Base-by-base conservation (phyloP, 2,113 vertebrate species). In the Anarhynchus alexandrinus region DNA sequence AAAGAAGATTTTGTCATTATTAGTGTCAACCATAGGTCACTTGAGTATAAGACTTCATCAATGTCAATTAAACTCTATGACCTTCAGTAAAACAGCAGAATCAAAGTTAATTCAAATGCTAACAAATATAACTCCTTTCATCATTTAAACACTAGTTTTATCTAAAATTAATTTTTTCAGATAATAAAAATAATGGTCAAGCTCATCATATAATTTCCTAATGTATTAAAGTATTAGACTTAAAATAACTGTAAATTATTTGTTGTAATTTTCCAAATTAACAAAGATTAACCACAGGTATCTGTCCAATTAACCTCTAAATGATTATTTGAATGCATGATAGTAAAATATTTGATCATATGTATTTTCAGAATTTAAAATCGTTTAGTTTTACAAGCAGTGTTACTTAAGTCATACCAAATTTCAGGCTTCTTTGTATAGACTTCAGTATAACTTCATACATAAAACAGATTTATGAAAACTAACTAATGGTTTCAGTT, bases 21-120 rank as follows among this genome's bases (percentile, higher is more conserved):
- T 91, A 93, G 59, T 79, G 94, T 96, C 93, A 96, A 18, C 36
- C 32, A 49, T 72, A 79, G 92, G 89, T 96, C 94, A 85, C 58
- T 61, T 94, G 79, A 94, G 92, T 93, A 65, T 78, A 93, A 93
- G 86, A 30, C 88, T 94, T 94, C 91, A 93, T 95, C 94, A 93
- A 94, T 94, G 89, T 85, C 88, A 94, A 96, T 97, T 96, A 97
- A 97, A 97, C 96, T 86, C 64, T 49, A 19, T 74, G 95, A 96
- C 95, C 96, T 94, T 91, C 69, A 47, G 57, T 70, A 90, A 96
- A 97, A 86, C 14, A 86, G 57, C 38, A 78, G 49, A 95, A 91
- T 94, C 66, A 93, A 94, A 96, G 83, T 64, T 83, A 95, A 93
- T 94, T 91, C 83, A 83, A 80, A 71, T 67, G 42, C 58, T 93